Percentiles rank a stretch among this genome's conserved stretches.
Conservation (phyloP, 2,797 vertebrate species). For the Dermochelys coriacea region DNA sequence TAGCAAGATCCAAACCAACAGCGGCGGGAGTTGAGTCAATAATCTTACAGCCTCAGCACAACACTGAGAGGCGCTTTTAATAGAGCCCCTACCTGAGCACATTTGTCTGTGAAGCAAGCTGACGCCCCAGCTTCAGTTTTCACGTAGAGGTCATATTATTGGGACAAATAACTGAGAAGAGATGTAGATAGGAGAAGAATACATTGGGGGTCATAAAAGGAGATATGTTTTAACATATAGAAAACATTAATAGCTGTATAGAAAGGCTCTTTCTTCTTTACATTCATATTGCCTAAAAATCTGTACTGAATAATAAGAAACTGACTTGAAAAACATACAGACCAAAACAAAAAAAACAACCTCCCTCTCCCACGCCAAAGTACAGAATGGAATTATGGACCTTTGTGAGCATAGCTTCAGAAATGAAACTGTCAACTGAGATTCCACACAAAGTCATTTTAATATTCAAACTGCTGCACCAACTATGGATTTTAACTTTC, state of each 20-base stretch:
- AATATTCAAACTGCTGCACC: constrained; percentile 65
- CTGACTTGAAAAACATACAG: constrained; percentile 59
- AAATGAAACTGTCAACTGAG: constrained; percentile 78
- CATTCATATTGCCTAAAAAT: constrained; percentile 74
- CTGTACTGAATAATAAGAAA: constrained; percentile 70
- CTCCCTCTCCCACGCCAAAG: not conserved
- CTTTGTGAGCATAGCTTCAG: constrained; percentile 76
- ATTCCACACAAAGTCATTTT: constrained; percentile 68
- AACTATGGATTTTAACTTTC: constrained; percentile 35
- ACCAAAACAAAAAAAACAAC: constrained; percentile 35
- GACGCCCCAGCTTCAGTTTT: not conserved
- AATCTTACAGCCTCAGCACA: not conserved
- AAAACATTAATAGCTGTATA: constrained; percentile 49
- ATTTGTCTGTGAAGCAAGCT: not conserved
- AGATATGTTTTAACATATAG: constrained; percentile 30
- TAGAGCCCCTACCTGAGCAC: not conserved
- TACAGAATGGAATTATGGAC: constrained; percentile 79
- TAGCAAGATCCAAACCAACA: not conserved
- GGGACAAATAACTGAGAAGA: constrained; percentile 57
- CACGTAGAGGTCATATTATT: not conserved
- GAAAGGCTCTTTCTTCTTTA: constrained; percentile 72
- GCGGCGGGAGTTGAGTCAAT: not conserved
- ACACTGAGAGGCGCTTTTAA: not conserved
- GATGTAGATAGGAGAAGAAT: constrained; percentile 35
- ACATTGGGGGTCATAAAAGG: constrained; percentile 16